Percentiles rank a stretch among this genome's conserved stretches.
These are phyloP conservation scores for Crotalus horridus DNA, from an alignment of 2,113 vertebrate genomes.

Conservation along the genomic window DNA sequence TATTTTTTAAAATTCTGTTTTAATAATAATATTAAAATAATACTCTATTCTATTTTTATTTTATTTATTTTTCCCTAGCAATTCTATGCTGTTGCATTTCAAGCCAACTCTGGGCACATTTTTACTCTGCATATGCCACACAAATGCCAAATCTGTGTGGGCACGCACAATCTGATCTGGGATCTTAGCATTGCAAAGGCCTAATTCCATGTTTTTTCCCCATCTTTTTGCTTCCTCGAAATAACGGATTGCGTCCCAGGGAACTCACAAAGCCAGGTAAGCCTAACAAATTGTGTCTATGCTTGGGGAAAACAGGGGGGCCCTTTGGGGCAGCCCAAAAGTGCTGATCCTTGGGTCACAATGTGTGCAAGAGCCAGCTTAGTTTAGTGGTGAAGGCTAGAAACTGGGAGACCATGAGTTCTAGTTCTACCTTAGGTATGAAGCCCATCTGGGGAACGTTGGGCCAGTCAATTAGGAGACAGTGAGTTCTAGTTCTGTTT, in stretches of 20 bases:
- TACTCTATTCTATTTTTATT: background rate
- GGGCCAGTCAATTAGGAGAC: too few relatives aligned
- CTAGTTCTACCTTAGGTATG: too few relatives aligned
- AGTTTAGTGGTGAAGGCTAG: too few relatives aligned
- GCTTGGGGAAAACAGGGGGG: background rate
- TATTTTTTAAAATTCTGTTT: too few relatives aligned
- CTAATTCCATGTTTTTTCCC: background rate
- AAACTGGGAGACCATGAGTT: too few relatives aligned
- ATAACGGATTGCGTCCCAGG: constrained; percentile 21
- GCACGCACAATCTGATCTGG: background rate
- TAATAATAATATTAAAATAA: too few relatives aligned
- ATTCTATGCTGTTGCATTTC: background rate
- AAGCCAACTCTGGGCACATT: background rate
- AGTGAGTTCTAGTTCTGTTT: too few relatives aligned
- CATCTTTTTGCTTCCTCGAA: background rate
- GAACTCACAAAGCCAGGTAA: constrained; percentile 34
- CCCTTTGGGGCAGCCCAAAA: background rate
- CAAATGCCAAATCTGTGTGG: background rate
- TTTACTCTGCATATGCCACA: too few relatives aligned
- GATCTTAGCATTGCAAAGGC: background rate
- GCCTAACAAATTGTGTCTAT: background rate
- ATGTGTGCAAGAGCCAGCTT: too few relatives aligned
- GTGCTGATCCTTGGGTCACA: background rate
- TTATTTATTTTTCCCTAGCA: background rate
- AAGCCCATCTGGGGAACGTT: too few relatives aligned